Evolutionary conservation across 1,140 invertebrate genomes (phyloP), one percentile per base, ranked within the genome.

Genomic region (Leptoteleia sp.): DNA sequence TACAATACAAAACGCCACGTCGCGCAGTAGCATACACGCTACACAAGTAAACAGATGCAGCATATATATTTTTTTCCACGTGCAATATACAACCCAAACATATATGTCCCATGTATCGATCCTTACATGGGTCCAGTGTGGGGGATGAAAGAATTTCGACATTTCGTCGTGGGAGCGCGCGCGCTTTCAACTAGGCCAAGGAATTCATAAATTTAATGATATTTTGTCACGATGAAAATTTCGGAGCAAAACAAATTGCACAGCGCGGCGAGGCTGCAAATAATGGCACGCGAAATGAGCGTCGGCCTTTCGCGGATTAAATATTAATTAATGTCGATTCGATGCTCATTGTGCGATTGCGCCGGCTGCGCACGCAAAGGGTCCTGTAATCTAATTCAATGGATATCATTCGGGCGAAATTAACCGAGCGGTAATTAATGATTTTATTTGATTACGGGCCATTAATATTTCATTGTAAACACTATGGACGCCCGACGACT

Each of bases 201-300:
- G 67, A 37, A 40, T 52, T 52, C 54, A 71, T 71, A 71, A 61
- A 71, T 71, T 71, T 45, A 52, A 71, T 71, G 38, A 54, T 54
- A 47, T 71, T 71, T 71, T 54, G 55, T 45, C 11, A n/a, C 31
- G 47, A 4, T 9, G 29, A 2, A 25, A 62, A 62, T 45, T 29
- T 71, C 17, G 25, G 16, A 29, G 48, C 54, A 54, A 61, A 48
- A 59, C 64, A 40, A 57, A 47, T 57, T 48, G 13, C n/a, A 17
- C 9, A 7, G 7, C 13, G 11, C 29, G 13, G 12, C 11, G 29
- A 31, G 45, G 11, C 13, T 9, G 8, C 9, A 13, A 55, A 47
- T 47, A 48, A 55, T 47, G 31, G 38, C 11, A 22, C 9, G 12
- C 4, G 6, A 47, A 40, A 13, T 37, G 11, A 40, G 13, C 1